phyloP scores from a whole-genome alignment of 2,888 invertebrate genomes.

The Apamea sordens region DNA sequence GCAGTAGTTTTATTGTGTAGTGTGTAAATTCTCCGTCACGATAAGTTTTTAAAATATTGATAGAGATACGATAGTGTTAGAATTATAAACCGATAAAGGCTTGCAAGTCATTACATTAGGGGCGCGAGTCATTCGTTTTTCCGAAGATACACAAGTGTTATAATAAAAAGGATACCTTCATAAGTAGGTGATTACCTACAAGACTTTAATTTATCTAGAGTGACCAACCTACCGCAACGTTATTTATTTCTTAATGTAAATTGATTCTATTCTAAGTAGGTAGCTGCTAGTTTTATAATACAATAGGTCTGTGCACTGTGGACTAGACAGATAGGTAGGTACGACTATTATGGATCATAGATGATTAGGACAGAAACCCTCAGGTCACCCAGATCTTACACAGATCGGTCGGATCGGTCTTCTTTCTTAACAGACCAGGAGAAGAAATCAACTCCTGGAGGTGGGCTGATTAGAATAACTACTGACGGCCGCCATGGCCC shows the following conservation, averaged over 20 bases:
- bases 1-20: background rate
- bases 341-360: background rate
- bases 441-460: background rate
- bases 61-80: conserved; percentile 22
- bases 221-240: conserved; percentile 21
- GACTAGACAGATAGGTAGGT: conserved; percentile 18
- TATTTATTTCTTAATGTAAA: conserved; percentile 30
- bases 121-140: conserved; percentile 23
- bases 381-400: background rate
- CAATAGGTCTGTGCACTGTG: conserved; percentile 15
- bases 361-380: background rate
- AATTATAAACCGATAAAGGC: conserved; percentile 10
- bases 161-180: conserved; percentile 7
- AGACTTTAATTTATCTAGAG: conserved; percentile 12
- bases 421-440: background rate
- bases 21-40: background rate
- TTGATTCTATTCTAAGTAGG: conserved; percentile 18
- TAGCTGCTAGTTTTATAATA: conserved; percentile 21
- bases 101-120: conserved; percentile 25
- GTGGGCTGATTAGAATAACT: background rate
- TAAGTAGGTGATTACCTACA: conserved; percentile 9
- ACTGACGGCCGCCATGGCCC: background rate
- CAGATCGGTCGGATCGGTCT: too few species aligned
- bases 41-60: background rate
- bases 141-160: conserved; percentile 1